Evolutionary conservation across 2,888 invertebrate species (phyloP).

Genomic region (Agrenia bidenticulata): DNA sequence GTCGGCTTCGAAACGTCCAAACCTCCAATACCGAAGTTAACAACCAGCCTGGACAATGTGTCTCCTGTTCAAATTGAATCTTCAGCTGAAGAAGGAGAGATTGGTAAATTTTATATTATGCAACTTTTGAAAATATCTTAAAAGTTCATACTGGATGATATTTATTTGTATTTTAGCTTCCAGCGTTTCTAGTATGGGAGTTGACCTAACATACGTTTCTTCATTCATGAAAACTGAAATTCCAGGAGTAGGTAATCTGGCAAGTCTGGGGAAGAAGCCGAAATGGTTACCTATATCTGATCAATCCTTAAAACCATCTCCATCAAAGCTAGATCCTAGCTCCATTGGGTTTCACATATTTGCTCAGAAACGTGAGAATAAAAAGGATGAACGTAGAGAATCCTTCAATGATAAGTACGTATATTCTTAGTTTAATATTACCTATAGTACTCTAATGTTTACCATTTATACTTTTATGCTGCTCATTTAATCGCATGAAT

Average conservation of each 20-base stretch:
- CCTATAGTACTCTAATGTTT: too few species aligned
- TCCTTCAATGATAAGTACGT: not conserved
- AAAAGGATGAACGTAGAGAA: not conserved
- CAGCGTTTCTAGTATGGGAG: not conserved
- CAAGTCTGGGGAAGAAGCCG: not conserved
- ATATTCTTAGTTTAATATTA: too few species aligned
- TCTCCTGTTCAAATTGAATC: not conserved
- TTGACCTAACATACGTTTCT: not conserved
- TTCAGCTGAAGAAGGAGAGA: conserved; percentile 18
- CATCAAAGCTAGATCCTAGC: not conserved
- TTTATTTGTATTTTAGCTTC: conserved; percentile 12
- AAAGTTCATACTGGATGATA: too few species aligned
- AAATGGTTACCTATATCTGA: not conserved
- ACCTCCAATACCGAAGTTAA: too few species aligned
- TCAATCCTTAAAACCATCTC: not conserved
- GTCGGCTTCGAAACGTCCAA: too few species aligned
- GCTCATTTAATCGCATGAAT: too few species aligned
- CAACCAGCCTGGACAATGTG: not conserved
- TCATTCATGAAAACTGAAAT: conserved; percentile 10
- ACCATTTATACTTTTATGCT: too few species aligned
- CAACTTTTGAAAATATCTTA: not conserved
- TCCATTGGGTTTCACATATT: conserved; percentile 19
- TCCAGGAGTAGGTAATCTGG: not conserved
- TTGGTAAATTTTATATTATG: conserved; percentile 14
- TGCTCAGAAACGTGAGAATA: not conserved